Evolutionary conservation across 2,113 vertebrate genomes (phyloP).

Genomic region (Lipophrys pholis): DNA sequence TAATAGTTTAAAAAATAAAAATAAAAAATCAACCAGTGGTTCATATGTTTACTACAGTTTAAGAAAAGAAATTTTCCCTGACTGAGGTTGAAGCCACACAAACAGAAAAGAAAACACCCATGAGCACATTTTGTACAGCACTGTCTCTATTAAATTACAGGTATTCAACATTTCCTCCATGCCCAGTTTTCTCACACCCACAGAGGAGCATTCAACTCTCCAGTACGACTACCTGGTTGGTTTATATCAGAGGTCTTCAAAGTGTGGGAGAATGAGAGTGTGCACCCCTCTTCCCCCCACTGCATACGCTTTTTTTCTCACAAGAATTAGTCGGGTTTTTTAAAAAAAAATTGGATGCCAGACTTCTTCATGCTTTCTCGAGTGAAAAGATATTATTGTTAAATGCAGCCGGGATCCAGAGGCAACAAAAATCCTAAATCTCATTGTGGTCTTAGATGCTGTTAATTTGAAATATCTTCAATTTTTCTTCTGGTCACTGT

Average conservation of each 20-base stretch:
- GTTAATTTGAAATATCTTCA: no score
- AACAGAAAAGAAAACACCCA: constrained; percentile 30
- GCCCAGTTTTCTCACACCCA: constrained; percentile 54
- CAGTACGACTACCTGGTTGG: constrained; percentile 68
- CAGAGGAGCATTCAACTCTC: constrained; percentile 55
- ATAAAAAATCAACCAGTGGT: constrained; percentile 66
- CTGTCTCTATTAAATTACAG: constrained; percentile 47
- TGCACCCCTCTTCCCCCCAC: no score
- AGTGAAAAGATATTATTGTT: no score
- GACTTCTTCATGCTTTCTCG: no score
- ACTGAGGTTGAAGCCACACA: constrained; percentile 53
- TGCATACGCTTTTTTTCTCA: no score
- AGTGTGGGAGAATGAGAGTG: no score
- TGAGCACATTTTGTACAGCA: constrained; percentile 43
- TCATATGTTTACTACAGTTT: constrained; percentile 65
- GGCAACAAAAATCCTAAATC: no score
- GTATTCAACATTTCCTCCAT: constrained; percentile 34
- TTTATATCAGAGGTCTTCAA: constrained; percentile 8
- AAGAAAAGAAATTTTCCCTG: constrained; percentile 57
- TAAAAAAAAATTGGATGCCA: no score
- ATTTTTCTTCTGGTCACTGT: no score
- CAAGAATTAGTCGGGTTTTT: no score
- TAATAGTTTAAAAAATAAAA: constrained; percentile 14
- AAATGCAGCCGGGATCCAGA: no score
- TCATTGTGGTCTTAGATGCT: no score